Percentiles rank a stretch among this genome's conserved stretches.
phyloP scores from a whole-genome alignment of 2,113 vertebrate genomes.

The Potamarius usumacintae region DNA sequence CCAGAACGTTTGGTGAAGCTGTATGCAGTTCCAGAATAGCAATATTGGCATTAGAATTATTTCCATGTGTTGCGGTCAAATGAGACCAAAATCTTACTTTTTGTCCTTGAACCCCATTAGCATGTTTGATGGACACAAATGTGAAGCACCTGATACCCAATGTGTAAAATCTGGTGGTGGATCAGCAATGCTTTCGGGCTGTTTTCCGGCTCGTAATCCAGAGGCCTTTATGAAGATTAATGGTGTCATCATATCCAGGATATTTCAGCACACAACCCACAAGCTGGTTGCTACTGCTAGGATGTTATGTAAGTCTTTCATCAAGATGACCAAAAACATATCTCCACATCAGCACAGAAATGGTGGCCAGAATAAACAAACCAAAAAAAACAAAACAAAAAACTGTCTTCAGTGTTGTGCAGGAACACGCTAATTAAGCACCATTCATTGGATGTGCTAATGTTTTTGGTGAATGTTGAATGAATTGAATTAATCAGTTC shows the following conservation, averaged over 20 bases:
- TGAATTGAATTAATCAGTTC: too few relatives aligned
- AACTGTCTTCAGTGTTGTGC: not conserved
- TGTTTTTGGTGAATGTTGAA: too few relatives aligned
- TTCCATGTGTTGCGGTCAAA: not conserved
- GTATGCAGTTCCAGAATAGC: too few relatives aligned
- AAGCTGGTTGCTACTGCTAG: constrained; percentile 4
- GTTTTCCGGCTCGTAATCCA: not conserved
- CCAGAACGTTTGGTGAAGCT: not conserved
- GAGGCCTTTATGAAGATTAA: constrained; percentile 10
- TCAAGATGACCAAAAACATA: not conserved
- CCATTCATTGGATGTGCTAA: too few relatives aligned
- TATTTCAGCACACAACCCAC: not conserved
- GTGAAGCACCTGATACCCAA: constrained; percentile 1
- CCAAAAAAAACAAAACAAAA: not conserved
- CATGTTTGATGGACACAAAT: not conserved
- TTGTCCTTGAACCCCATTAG: not conserved
- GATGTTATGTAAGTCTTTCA: not conserved
- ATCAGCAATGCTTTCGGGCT: not conserved
- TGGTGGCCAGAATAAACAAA: not conserved
- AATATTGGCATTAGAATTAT: not conserved
- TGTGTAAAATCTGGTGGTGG: not conserved
- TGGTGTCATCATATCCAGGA: not conserved
- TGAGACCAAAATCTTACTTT: not conserved
- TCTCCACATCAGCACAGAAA: not conserved
- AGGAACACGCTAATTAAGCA: too few relatives aligned